Evolutionary conservation across 2,797 vertebrate genomes (phyloP).

Genomic region (Limnodromus scolopaceus): DNA sequence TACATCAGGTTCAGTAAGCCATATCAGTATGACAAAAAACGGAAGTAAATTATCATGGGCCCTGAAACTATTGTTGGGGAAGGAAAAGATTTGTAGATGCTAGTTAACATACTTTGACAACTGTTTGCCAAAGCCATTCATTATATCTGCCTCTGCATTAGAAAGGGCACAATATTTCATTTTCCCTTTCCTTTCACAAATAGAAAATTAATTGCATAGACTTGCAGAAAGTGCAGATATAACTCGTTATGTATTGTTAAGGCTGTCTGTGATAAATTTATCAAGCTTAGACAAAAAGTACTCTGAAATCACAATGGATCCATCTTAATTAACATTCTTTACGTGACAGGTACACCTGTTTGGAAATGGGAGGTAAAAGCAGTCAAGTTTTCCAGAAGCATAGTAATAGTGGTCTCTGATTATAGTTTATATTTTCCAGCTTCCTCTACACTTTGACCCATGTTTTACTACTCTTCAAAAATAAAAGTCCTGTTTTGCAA

Average conservation of each 20-base stretch:
- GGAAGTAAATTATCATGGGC: slow-evolving; percentile 16
- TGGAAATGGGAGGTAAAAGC: slow-evolving; percentile 16
- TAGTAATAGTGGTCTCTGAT: neutral
- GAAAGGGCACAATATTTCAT: slow-evolving; percentile 71
- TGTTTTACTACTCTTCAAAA: slow-evolving; percentile 19
- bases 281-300: slow-evolving; percentile 71
- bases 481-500: slow-evolving; percentile 17
- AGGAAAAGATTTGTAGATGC: slow-evolving; percentile 52
- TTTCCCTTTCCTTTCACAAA: slow-evolving; percentile 70
- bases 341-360: slow-evolving; percentile 63
- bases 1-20: neutral
- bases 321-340: slow-evolving; percentile 69
- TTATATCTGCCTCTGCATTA: slow-evolving; percentile 47
- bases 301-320: slow-evolving; percentile 68
- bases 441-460: neutral
- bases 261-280: slow-evolving; percentile 69
- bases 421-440: neutral
- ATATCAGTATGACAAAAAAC: slow-evolving; percentile 13
- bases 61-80: slow-evolving; percentile 28
- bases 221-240: slow-evolving; percentile 63
- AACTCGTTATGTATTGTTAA: slow-evolving; percentile 72
- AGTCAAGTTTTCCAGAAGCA: slow-evolving; percentile 21
- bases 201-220: slow-evolving; percentile 69
- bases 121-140: slow-evolving; percentile 63
- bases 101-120: slow-evolving; percentile 47